A percentile compares a stretch with the other conserved stretches of the same genome.
Evolutionary conservation across 2,888 invertebrate genomes (phyloP).

Genomic region (Nomada flava): DNA sequence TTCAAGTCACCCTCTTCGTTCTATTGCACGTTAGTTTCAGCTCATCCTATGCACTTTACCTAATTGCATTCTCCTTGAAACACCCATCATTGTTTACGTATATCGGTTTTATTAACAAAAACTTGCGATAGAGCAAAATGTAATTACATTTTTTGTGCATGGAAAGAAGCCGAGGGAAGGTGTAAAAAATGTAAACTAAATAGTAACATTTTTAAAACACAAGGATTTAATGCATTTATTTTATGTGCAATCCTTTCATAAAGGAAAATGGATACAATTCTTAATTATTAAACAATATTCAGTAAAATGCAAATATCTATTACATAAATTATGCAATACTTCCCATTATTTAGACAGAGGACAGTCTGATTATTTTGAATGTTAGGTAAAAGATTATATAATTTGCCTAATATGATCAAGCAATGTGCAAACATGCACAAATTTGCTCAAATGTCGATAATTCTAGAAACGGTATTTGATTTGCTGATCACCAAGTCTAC

Average conservation of each 20-base stretch:
- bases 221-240: too few species aligned
- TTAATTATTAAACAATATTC: too few species aligned
- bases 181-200: too few species aligned
- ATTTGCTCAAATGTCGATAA: neutral
- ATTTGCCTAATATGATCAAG: too few species aligned
- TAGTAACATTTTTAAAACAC: too few species aligned
- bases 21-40: constrained; percentile 8
- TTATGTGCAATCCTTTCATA: too few species aligned
- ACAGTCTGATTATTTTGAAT: neutral
- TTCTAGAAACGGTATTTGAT: neutral
- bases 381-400: neutral
- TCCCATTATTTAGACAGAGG: neutral
- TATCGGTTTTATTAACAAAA: neutral
- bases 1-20: constrained; percentile 4
- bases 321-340: neutral
- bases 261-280: too few species aligned
- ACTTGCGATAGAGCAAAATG: neutral
- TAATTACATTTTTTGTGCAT: neutral
- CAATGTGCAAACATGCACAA: too few species aligned
- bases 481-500: neutral
- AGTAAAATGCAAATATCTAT: neutral
- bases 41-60: constrained; percentile 36
- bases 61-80: constrained; percentile 37
- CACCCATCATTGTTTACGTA: neutral
- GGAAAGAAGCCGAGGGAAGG: neutral